Evolutionary conservation across 2,113 vertebrate species (phyloP).

Genomic region (Podarcis muralis): DNA sequence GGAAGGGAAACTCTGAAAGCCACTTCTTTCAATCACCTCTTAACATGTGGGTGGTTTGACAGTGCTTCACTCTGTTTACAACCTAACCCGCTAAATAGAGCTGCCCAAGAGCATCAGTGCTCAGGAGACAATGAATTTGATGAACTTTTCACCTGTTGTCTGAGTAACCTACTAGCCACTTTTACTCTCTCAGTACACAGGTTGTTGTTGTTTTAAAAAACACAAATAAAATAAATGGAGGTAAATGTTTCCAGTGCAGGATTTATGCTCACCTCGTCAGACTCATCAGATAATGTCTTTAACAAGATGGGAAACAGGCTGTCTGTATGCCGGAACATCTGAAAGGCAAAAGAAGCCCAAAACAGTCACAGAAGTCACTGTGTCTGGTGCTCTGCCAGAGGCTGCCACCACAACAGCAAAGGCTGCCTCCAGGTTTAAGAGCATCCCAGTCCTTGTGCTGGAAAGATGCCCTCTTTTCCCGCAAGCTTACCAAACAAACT

Average conservation of each 20-base stretch:
- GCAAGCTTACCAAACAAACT: not conserved
- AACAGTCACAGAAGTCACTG: not conserved
- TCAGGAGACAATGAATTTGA: too few relatives aligned
- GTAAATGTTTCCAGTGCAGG: not conserved
- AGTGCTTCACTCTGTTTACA: too few relatives aligned
- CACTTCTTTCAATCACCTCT: too few relatives aligned
- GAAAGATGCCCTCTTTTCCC: not conserved
- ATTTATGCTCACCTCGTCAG: conserved; percentile 84
- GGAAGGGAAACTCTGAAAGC: too few relatives aligned
- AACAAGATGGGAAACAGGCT: conserved; percentile 94
- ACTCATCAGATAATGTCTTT: conserved; percentile 94
- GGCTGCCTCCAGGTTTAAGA: not conserved
- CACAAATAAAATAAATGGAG: not conserved
- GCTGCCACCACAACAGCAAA: not conserved
- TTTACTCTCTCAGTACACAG: not conserved
- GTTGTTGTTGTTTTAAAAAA: too few relatives aligned
- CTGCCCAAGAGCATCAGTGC: too few relatives aligned
- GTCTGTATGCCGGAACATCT: conserved; percentile 98
- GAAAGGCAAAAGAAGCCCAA: conserved; percentile 41
- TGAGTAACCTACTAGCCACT: too few relatives aligned
- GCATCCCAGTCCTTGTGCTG: not conserved
- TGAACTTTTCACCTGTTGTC: too few relatives aligned
- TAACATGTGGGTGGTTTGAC: too few relatives aligned
- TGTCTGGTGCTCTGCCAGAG: too few relatives aligned
- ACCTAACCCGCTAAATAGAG: too few relatives aligned